Percentiles rank a stretch among this genome's conserved stretches.
phyloP scores from a whole-genome alignment of 1,140 invertebrate genomes.

The Ips nitidus region DNA sequence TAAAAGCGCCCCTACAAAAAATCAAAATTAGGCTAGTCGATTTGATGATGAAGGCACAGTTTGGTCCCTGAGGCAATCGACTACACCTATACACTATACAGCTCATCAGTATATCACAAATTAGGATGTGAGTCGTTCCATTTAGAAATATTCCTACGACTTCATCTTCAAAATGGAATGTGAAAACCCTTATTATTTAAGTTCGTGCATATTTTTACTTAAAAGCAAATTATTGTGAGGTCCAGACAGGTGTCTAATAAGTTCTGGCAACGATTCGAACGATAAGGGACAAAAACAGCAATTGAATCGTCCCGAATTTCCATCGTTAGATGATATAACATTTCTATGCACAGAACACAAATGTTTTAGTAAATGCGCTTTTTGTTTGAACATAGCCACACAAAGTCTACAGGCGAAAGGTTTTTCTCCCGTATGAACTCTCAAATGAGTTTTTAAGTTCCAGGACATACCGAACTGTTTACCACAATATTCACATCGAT shows the following conservation, averaged over 20 bases:
- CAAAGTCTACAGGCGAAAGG: slow-evolving; percentile 84
- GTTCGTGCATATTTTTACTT: slow-evolving; percentile 82
- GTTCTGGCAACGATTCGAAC: slow-evolving; percentile 79
- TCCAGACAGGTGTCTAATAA: slow-evolving; percentile 81
- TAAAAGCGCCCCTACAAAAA: background rate
- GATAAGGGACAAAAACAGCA: slow-evolving; percentile 84
- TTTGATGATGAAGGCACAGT: slow-evolving; percentile 24
- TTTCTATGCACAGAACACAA: slow-evolving; percentile 83
- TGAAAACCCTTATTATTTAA: slow-evolving; percentile 51
- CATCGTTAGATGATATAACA: slow-evolving; percentile 73
- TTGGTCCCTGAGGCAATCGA: slow-evolving; percentile 41
- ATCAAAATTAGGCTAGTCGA: background rate
- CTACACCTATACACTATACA: slow-evolving; percentile 37
- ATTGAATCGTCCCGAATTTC: slow-evolving; percentile 71
- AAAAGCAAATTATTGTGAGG: slow-evolving; percentile 82
- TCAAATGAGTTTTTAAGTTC: slow-evolving; percentile 83
- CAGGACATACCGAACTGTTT: slow-evolving; percentile 89
- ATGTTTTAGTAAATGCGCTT: slow-evolving; percentile 81
- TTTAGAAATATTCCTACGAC: slow-evolving; percentile 39
- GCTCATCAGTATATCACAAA: slow-evolving; percentile 40
- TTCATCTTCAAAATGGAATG: slow-evolving; percentile 45
- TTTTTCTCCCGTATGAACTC: slow-evolving; percentile 85
- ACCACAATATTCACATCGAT: slow-evolving; percentile 82
- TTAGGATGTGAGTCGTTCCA: slow-evolving; percentile 41
- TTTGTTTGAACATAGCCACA: slow-evolving; percentile 87